Base-by-base conservation (phyloP, 2,113 vertebrate species). In the Indicator indicator region DNA sequence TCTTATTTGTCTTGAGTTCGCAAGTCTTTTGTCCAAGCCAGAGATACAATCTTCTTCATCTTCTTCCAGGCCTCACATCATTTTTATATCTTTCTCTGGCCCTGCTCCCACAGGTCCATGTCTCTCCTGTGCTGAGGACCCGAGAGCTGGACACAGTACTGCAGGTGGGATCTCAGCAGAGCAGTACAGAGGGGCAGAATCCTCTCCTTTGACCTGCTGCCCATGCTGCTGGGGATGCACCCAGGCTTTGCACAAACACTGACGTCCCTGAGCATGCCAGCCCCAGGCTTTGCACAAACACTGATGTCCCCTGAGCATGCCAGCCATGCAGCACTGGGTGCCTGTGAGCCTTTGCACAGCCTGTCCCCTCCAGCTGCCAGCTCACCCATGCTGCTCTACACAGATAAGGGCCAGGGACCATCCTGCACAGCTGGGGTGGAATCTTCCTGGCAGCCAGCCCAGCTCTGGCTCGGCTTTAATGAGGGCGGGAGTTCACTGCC, bases 391-490 rank as follows among this genome's bases (percentile, higher is more conserved):
- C 94, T 96, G 95, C 83, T 67, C 42, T 38, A 9, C 67, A 38
- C 30, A 95, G 96, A 97, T 96, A 96, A 96, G 94, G 64, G 88
- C 72, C 6, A n/a, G 67, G 60, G 65, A 42, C 16, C 8, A 20
- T 60, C 56, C 58, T 3, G 33, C 83, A 60, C 77, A 81, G 89
- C 89, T 71, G 87, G 83, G 77, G 64, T 50, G 90, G 93, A 72
- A 94, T 78, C 80, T 67, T 83, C 44, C 83, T 95, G 95, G 97
- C 95, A 9, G 6, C 21, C 9, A 7, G 91, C 96, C 89, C 94
- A 54, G 94, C 59, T 15, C 1, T 12, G 4, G 86, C 77, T 89
- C 58, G 2, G 52, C 63, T 83, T 71, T 64, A 16, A 59, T 16
- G 73, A 56, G 58, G 50, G 58, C 32, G 69, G 89, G 90, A 70